A percentile compares a stretch with the other conserved stretches of the same genome.
phyloP scores from a whole-genome alignment of 2,797 vertebrate genomes.

The Poecilia picta region DNA sequence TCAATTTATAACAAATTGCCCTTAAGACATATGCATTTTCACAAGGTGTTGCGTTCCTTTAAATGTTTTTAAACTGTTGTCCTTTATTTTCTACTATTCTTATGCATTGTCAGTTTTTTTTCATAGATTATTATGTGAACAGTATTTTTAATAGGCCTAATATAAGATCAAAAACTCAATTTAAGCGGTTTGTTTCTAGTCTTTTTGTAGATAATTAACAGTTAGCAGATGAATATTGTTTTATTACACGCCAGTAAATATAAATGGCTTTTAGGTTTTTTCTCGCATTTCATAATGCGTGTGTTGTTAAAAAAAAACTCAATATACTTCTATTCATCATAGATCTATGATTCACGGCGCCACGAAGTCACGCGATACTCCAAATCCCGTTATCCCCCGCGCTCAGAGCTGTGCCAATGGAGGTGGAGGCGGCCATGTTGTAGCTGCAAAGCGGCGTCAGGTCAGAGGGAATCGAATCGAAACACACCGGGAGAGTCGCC shows the following conservation, averaged over 20 bases:
- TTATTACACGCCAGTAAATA: neutral
- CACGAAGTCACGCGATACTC: slow-evolving; percentile 56
- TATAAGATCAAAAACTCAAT: neutral
- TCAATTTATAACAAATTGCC: no score
- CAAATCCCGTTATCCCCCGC: slow-evolving; percentile 61
- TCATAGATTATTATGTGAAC: neutral
- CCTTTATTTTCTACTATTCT: neutral
- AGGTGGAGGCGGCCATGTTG: slow-evolving; percentile 76
- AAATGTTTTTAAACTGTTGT: neutral
- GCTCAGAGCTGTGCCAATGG: slow-evolving; percentile 54
- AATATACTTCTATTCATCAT: slow-evolving; percentile 29
- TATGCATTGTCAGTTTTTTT: neutral
- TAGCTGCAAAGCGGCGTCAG: slow-evolving; percentile 33
- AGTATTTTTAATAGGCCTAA: neutral
- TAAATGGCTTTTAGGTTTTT: neutral
- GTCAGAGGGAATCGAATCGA: neutral
- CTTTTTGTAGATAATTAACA: neutral
- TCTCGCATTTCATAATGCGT: neutral
- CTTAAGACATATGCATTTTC: neutral
- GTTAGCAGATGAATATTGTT: neutral
- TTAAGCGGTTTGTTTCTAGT: neutral
- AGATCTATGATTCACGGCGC: slow-evolving; percentile 35
- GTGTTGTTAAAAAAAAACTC: neutral
- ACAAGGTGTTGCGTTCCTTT: neutral
- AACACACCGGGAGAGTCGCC: neutral